Evolutionary conservation across 2,888 invertebrate genomes (phyloP).

Genomic region (Camponotus fellah): DNA sequence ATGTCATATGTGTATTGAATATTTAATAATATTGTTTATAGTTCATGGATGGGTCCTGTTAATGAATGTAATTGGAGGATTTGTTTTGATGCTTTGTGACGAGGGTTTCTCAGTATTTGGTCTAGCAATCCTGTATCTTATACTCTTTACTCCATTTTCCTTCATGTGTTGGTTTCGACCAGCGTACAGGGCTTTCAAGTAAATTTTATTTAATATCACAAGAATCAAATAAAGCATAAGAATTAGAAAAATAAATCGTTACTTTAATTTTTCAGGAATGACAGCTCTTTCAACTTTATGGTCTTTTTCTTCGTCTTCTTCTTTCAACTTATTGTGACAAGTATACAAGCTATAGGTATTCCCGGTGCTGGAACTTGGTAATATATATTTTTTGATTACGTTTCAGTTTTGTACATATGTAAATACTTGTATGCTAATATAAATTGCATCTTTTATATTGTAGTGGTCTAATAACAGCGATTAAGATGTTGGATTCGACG

Average conservation of each 20-base stretch:
- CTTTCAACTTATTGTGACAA: slow-evolving; percentile 96
- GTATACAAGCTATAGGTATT: slow-evolving; percentile 96
- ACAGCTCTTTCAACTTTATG: slow-evolving; percentile 99
- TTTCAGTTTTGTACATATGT: background rate
- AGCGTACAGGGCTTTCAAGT: slow-evolving; percentile 98
- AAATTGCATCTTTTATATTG: slow-evolving; percentile 75
- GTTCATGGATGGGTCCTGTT: slow-evolving; percentile 96
- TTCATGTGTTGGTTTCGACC: slow-evolving; percentile 99
- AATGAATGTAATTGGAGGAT: slow-evolving; percentile 94
- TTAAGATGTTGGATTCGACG: slow-evolving; percentile 88
- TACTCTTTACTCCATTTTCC: slow-evolving; percentile 98
- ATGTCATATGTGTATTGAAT: slow-evolving; percentile 34
- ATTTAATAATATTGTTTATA: slow-evolving; percentile 84
- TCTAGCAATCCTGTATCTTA: slow-evolving; percentile 94
- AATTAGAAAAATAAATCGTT: slow-evolving; percentile 48
- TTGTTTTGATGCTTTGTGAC: slow-evolving; percentile 91
- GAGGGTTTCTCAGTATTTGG: slow-evolving; percentile 92
- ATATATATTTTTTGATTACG: slow-evolving; percentile 75
- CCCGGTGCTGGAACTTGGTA: slow-evolving; percentile 95
- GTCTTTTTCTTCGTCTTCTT: slow-evolving; percentile 99
- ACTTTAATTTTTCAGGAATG: slow-evolving; percentile 89
- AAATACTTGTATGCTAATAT: slow-evolving; percentile 14
- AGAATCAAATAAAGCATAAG: background rate
- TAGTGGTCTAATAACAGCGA: slow-evolving; percentile 94
- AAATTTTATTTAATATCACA: slow-evolving; percentile 49